phyloP scores from a whole-genome alignment of 2,113 vertebrate genomes.

The Spea bombifrons region DNA sequence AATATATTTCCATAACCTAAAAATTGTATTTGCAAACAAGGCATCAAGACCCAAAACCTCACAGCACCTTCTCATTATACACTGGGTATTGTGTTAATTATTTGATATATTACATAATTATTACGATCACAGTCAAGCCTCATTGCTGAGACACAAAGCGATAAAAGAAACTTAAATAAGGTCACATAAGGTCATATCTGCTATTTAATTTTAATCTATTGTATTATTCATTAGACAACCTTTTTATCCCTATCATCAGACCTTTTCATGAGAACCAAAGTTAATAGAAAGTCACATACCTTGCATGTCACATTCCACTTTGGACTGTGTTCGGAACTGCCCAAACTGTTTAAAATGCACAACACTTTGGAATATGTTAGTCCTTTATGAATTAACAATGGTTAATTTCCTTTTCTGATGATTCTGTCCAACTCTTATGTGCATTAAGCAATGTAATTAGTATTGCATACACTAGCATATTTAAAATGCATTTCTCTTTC shows the following conservation, averaged over 20 bases:
- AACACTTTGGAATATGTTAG: too few species aligned
- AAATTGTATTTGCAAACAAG: background rate
- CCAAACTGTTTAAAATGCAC: too few species aligned
- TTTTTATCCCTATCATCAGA: background rate
- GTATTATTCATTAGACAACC: background rate
- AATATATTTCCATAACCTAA: too few species aligned
- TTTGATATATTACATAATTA: background rate
- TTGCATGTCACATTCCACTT: too few species aligned
- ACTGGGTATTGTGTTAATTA: background rate
- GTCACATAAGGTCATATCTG: background rate
- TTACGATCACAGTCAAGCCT: background rate
- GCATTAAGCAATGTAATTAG: too few species aligned
- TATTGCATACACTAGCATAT: too few species aligned
- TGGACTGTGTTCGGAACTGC: too few species aligned
- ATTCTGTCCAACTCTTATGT: too few species aligned
- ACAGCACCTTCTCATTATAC: background rate
- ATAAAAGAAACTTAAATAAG: background rate
- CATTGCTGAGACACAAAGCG: background rate
- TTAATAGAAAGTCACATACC: background rate
- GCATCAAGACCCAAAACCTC: background rate
- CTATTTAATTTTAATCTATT: slow-evolving; percentile 2
- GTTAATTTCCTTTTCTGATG: too few species aligned
- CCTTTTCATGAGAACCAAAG: background rate
- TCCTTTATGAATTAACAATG: too few species aligned
- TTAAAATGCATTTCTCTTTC: too few species aligned